Evolutionary conservation across 2,888 invertebrate species (phyloP).

Genomic region (Philereme transversata): DNA sequence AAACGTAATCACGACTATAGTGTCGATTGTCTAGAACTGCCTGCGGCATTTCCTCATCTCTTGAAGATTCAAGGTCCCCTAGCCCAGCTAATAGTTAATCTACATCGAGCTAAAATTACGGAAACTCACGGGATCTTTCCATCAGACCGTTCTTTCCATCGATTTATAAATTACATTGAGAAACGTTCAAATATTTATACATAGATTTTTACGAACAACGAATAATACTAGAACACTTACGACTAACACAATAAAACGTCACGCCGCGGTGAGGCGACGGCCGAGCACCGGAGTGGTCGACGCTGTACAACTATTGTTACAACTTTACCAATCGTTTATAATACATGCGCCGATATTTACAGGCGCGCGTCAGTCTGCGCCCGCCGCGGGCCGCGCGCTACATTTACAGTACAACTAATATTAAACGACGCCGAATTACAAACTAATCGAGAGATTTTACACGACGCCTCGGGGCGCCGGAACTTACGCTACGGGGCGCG

Average conservation of each 20-base stretch:
- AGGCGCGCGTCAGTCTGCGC: constrained; percentile 45
- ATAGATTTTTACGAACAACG: constrained; percentile 84
- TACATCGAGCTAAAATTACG: constrained; percentile 80
- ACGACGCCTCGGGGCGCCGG: constrained; percentile 36
- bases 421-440: constrained; percentile 40
- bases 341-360: constrained; percentile 44
- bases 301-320: constrained; percentile 77
- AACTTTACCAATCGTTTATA: constrained; percentile 49
- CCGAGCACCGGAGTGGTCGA: constrained; percentile 71
- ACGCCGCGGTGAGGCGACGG: constrained; percentile 73
- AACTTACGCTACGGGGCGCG: constrained; percentile 35
- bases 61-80: constrained; percentile 83
- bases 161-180: constrained; percentile 83
- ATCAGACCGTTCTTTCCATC: constrained; percentile 68
- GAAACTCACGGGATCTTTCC: constrained; percentile 65
- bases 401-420: constrained; percentile 38
- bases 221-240: constrained; percentile 84
- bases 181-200: constrained; percentile 84
- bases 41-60: constrained; percentile 74
- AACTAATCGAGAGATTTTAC: constrained; percentile 49
- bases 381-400: constrained; percentile 40
- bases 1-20: constrained; percentile 80
- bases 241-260: constrained; percentile 71
- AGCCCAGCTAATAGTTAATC: constrained; percentile 83
- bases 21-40: constrained; percentile 84